A percentile compares a stretch with the other conserved stretches of the same genome.
phyloP scores from a whole-genome alignment of 2,797 vertebrate genomes.

The Acanthurus tractus region DNA sequence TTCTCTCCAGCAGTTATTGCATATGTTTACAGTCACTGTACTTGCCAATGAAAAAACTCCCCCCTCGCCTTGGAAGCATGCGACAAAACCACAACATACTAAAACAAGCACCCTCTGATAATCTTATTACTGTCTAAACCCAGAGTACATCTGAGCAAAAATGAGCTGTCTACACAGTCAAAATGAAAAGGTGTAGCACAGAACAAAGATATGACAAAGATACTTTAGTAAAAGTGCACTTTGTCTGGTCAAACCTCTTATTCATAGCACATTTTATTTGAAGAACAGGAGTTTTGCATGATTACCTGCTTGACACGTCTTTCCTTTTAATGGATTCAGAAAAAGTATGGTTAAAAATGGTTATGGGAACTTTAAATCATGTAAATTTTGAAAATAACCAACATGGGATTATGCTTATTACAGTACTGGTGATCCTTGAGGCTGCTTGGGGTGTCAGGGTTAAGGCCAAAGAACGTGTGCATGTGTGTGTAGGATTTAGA shows the following conservation, averaged over 20 bases:
- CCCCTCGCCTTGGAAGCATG: constrained; percentile 52
- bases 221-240: constrained; percentile 55
- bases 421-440: constrained; percentile 67
- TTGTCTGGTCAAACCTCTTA: constrained; percentile 31
- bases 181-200: constrained; percentile 45
- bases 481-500: constrained; percentile 47
- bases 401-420: constrained; percentile 40
- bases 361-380: constrained; percentile 35
- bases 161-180: constrained; percentile 41
- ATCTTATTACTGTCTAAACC: constrained; percentile 37
- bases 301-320: constrained; percentile 7
- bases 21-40: constrained; percentile 47
- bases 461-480: constrained; percentile 77
- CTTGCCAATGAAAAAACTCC: constrained; percentile 38
- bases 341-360: constrained; percentile 24
- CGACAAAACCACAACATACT: constrained; percentile 57
- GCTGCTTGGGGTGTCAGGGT: constrained; percentile 60
- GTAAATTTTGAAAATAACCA: constrained; percentile 39
- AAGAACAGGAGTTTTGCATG: constrained; percentile 14
- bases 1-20: constrained; percentile 50
- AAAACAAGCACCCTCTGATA: constrained; percentile 45
- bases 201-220: constrained; percentile 45
- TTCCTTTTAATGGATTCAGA: constrained; percentile 21
- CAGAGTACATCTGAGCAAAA: constrained; percentile 31
- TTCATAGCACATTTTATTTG: constrained; percentile 27